Evolutionary conservation across 2,888 invertebrate genomes (phyloP), one percentile per base, ranked within the genome.

Genomic region (Digitonthophagus gazella): DNA sequence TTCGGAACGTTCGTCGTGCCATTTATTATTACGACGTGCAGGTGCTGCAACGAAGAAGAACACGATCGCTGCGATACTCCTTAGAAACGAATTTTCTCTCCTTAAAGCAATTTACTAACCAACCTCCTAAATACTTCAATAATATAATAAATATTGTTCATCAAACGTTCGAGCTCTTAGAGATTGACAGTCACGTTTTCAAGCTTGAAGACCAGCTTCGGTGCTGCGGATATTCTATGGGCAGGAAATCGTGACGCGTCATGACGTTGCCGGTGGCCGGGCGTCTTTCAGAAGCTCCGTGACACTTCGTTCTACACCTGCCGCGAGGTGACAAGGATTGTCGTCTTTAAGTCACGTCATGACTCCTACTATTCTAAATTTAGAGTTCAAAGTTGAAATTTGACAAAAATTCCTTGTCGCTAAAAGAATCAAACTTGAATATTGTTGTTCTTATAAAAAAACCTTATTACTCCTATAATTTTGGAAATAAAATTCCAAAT

Each of bases 251-350:
- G 28, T 44, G 28, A 44, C 19, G 15, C 2, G 56, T 78, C 78
- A 78, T 78, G 78, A 75, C 76, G 72, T 71, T 70, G 71, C 72
- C 72, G 66, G 70, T 72, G 78, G 75, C 79, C 78, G 75, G 77
- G 75, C 76, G 79, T 78, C 76, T 78, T 77, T 79, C 78, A 78
- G 75, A 72, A 70, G 74, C 68, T 73, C 77, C 78, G 78, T 76
- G 79, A 74, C 71, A 72, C 64, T 70, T 74, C 73, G 72, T 67
- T 72, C 76, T 72, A 76, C 78, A 79, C 78, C 78, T 78, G 79
- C 78, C 78, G 78, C 78, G 79, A 78, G 78, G 77, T 77, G 78
- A 78, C 74, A 78, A 78, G 78, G 78, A 77, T 78, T 76, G 75
- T 74, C 74, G 28, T 44, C 28, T 44, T 44, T 11, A 44, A 44